Base-by-base conservation (phyloP, 2,888 invertebrate species). In the Protonemura montana region DNA sequence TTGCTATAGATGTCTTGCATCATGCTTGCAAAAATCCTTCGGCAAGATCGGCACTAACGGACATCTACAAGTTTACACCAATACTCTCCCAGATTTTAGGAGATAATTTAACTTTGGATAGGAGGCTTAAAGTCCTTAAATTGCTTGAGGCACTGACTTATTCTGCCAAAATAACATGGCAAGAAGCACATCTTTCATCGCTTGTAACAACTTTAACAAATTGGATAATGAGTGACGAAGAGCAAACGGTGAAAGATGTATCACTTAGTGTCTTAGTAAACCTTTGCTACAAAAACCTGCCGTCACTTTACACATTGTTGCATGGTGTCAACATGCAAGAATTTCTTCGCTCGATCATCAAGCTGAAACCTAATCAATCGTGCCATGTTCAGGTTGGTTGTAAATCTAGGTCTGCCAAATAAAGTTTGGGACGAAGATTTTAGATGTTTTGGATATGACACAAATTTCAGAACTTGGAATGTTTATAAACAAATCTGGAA, bases 121-220 rank as follows among this genome's bases (percentile, higher is more conserved):
- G 95, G 89, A 94, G 94, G 91, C 92, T 94, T 42, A 92, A 93
- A 89, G 91, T 95, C 0, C 91, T 95, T 0, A 92, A 93, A 88
- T 92, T 95, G 59, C 94, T 95, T 92, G 95, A 94, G 93, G 95
- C 96, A 89, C 92, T 97, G 87, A 95, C 96, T 0, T 96, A 96
- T 89, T 96, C 96, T 35, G 95, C 96, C 26, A 94, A 94, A 90
- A 95, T 97, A 30, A 94, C 94, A 7, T 96, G 96, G 96, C 96
- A 96, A 90, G 96, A 96, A 89, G 95, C 96, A 0, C 95, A 96
- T 90, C 91, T 97, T 78, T 91, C 94, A 0, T 93, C 93, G 87
- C 91, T 97, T 13, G 94, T 96, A 91, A 93, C 94, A 86, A 94
- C 93, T 27, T 91, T 96, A 0, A 94, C 95, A 0, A 93, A 94